Conservation (phyloP, 2,797 vertebrate species). For the Vipera latastei region DNA sequence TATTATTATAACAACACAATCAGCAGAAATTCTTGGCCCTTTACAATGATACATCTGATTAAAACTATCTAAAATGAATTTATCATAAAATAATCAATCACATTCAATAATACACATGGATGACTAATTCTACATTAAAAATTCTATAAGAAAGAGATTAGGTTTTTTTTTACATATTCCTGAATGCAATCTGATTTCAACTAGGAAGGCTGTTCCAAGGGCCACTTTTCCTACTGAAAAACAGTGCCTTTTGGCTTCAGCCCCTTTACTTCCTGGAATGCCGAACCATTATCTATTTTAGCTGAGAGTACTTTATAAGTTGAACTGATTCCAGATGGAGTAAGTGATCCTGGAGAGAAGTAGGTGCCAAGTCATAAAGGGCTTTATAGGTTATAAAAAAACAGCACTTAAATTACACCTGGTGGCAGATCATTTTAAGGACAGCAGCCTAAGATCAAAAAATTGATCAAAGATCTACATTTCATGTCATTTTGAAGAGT, state of each 20-base stretch:
- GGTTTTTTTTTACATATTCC: not conserved
- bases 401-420: not conserved
- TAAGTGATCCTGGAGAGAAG: not conserved
- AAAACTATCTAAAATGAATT: not conserved
- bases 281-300: not conserved
- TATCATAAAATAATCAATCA: not conserved
- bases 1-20: not conserved
- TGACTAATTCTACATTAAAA: not conserved
- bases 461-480: not conserved
- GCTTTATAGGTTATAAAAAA: not conserved
- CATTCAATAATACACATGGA: not conserved
- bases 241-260: not conserved
- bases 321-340: not conserved
- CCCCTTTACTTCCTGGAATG: not conserved
- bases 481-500: not conserved
- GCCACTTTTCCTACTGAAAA: not conserved
- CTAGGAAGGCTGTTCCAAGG: not conserved
- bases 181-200: not conserved
- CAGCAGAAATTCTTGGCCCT: not conserved
- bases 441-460: not conserved
- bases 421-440: not conserved
- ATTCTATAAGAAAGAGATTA: not conserved
- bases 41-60: not conserved
- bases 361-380: not conserved
- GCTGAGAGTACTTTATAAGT: not conserved